Conservation (phyloP, 23 tunicate genomes). For the Ciona savignyi region DNA sequence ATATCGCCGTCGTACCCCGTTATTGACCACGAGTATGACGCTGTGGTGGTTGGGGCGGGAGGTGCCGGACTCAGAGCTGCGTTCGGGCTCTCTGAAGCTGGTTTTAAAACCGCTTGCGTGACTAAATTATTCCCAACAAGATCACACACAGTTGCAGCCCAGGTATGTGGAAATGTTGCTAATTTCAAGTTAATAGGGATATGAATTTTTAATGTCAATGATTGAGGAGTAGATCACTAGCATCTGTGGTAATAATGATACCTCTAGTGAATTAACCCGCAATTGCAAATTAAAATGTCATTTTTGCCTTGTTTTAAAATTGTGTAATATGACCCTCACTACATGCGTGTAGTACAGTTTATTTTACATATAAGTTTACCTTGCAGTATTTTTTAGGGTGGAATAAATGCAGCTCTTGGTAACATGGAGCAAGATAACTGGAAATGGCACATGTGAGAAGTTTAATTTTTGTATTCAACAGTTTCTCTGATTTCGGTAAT, state of each 20-base stretch:
- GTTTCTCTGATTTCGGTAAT: too few relatives aligned
- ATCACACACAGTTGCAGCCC: constrained; percentile 99
- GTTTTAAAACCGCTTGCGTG: constrained; percentile 97
- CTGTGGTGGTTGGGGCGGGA: constrained; percentile 99
- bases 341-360: too few relatives aligned
- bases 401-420: constrained; percentile 98
- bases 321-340: too few relatives aligned
- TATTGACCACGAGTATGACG: constrained; percentile 93
- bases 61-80: constrained; percentile 99
- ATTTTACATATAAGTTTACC: too few relatives aligned
- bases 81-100: constrained; percentile 98
- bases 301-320: too few relatives aligned
- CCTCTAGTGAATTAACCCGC: too few relatives aligned
- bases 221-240: too few relatives aligned
- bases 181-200: too few relatives aligned
- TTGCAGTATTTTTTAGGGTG: constrained; percentile 69
- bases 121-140: constrained; percentile 95
- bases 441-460: constrained; percentile 97
- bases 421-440: constrained; percentile 99
- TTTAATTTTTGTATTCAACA: neutral
- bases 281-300: too few relatives aligned
- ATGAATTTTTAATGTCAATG: too few relatives aligned
- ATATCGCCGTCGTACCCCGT: constrained; percentile 67
- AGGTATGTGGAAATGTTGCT: too few relatives aligned
- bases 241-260: too few relatives aligned